Evolutionary conservation across 2,113 vertebrate genomes (phyloP).

Genomic region (Tilapia sparmanii): DNA sequence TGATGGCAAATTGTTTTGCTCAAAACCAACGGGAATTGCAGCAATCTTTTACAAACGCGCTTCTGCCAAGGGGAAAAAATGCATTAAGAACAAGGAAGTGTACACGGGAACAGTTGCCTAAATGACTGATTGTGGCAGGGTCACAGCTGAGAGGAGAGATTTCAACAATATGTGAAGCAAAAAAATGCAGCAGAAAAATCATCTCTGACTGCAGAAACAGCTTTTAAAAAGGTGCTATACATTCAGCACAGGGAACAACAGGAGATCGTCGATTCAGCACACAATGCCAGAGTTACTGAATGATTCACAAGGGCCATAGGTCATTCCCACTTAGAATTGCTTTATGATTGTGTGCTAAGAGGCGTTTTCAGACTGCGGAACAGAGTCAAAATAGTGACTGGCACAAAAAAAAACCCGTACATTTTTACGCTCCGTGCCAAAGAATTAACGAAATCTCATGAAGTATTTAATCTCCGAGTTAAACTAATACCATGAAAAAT

Average conservation of each 20-base stretch:
- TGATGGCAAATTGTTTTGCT: neutral
- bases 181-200: neutral
- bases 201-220: neutral
- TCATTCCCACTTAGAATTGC: slow-evolving; percentile 15
- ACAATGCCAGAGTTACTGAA: slow-evolving; percentile 11
- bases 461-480: neutral
- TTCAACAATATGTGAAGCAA: neutral
- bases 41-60: neutral
- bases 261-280: neutral
- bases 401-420: neutral
- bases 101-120: neutral
- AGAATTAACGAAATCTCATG: neutral
- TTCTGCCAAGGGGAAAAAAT: neutral
- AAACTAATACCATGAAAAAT: neutral
- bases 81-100: neutral
- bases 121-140: neutral
- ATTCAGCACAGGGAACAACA: neutral
- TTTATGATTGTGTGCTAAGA: slow-evolving; percentile 46
- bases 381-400: neutral
- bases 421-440: neutral
- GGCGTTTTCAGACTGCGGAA: slow-evolving; percentile 9
- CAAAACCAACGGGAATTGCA: neutral
- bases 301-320: slow-evolving; percentile 34
- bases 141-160: neutral
- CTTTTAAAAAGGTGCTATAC: neutral